Base-by-base conservation (phyloP, 2,888 invertebrate genomes). In the Cetonia aurata region DNA sequence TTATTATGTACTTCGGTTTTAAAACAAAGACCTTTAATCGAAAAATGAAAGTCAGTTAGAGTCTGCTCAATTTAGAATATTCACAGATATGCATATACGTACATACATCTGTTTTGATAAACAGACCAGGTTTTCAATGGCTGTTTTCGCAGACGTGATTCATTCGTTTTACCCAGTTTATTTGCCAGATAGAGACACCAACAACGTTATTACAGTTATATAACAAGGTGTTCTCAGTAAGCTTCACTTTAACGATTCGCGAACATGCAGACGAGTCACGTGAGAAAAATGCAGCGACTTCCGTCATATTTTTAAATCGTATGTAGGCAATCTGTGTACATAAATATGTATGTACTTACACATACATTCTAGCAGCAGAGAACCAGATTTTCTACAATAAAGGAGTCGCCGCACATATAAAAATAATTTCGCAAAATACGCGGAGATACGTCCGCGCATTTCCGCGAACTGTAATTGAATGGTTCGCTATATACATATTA, bases 241-340 rank as follows among this genome's bases (percentile, higher is more conserved):
- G 17, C 33, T 46, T 6, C 17, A 37, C 33, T 8, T 31, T 33
- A 48, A 60, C 19, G 15, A 50, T 33, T 62, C 19, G 46, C 48
- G 19, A 50, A 19, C 19, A 50, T 59, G n/a, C 33, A 62, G 37
- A 37, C 17, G 41, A 50, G 50, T 65, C 62, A 65, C 62, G 19
- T 65, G 62, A 37, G 62, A 65, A 65, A 65, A 65, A 65, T 65
- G 62, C 62, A 52, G 41, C 33, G 25, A 65, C 62, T 65, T 65
- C 62, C 62, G 50, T 37, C 62, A 37, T 37, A 65, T 50, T 50
- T 50, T 37, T 37, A 50, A 37, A 50, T 12, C 50, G 17, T 65
- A n/a, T 10, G 10, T 60, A 33, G 25, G 13, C 25, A 60, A 17
- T 44, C 17, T 19, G 62, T 37, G 37, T 10, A 37, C 8, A 10